Evolutionary conservation across 2,113 vertebrate species (phyloP), one percentile per base, ranked within the genome.

Genomic region (Nerophis ophidion): DNA sequence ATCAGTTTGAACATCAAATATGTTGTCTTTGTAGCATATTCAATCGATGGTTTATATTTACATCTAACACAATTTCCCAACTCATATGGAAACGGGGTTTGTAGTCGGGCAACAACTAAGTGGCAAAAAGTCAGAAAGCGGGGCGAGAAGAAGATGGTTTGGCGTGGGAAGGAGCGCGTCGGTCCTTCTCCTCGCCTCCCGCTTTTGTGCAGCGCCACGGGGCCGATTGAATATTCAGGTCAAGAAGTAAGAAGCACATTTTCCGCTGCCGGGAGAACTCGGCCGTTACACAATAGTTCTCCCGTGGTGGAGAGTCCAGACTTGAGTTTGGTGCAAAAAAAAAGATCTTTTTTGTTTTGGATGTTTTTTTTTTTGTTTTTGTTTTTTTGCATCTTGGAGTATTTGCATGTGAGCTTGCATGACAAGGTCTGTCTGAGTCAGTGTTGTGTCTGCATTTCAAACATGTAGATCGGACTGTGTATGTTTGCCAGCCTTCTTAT

Each of bases 191-290:
- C 17, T 57, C 7, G n/a, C 76, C 59, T 53, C 56, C 48, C 16
- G 68, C 75, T 65, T 68, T 75, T 68, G 79, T 79, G 77, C 75
- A 68, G 45, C 65, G 65, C 81, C 77, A 85, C 51, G 40, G 68
- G 74, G 70, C 9, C 57, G 66, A 81, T 81, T 83, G 74, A 77
- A 80, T 79, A 86, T 84, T 81, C 81, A 84, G 82, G 79, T 82
- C 79, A 79, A 83, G 70, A 77, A 82, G 73, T 77, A 56, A 72
- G 74, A 69, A 72, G 69, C 58, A 40, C 61, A 50, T 73, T 79
- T 79, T 80, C 69, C 72, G 70, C 74, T 50, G n/a, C n/a, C n/a
- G n/a, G n/a, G n/a, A 7, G 8, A 15, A 7, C 51, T 15, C 35
- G 26, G 53, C n/a, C 15, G n/a, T 56, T 56, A 40, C 15, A n/a